These are phyloP conservation scores for Leucoma salicis DNA, from an alignment of 2,888 invertebrate genomes.

Conservation along the genomic window DNA sequence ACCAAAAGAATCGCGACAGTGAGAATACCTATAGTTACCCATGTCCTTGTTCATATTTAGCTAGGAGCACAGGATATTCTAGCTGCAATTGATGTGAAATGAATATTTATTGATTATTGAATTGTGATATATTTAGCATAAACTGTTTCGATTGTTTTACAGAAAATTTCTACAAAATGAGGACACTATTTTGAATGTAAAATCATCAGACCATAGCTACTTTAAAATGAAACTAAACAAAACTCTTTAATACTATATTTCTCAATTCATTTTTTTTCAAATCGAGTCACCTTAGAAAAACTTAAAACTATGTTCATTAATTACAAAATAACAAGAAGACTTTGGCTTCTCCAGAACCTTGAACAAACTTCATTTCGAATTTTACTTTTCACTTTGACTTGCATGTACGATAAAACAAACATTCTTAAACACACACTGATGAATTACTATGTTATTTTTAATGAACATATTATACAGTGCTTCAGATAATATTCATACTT, in stretches of 20 bases:
- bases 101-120: too few relatives aligned
- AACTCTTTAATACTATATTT: slow-evolving; percentile 36
- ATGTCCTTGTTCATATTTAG: too few relatives aligned
- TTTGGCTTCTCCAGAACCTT: slow-evolving; percentile 70
- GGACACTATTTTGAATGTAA: background rate
- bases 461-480: slow-evolving; percentile 17
- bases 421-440: slow-evolving; percentile 15
- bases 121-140: too few relatives aligned
- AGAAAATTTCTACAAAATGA: too few relatives aligned
- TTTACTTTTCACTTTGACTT: slow-evolving; percentile 26
- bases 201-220: background rate
- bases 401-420: slow-evolving; percentile 18
- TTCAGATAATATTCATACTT: background rate
- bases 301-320: slow-evolving; percentile 53
- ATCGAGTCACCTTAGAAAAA: slow-evolving; percentile 43
- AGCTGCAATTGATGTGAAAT: too few relatives aligned
- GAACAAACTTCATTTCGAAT: slow-evolving; percentile 53
- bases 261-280: slow-evolving; percentile 50
- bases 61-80: too few relatives aligned
- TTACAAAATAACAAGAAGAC: slow-evolving; percentile 65
- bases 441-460: slow-evolving; percentile 14
- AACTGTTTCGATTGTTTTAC: too few relatives aligned
- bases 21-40: too few relatives aligned
- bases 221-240: slow-evolving; percentile 21
- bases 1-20: too few relatives aligned